Percentiles rank a stretch among this genome's conserved stretches.
Conservation (phyloP, 2,797 vertebrate species). For the Premnoplex brunnescens region DNA sequence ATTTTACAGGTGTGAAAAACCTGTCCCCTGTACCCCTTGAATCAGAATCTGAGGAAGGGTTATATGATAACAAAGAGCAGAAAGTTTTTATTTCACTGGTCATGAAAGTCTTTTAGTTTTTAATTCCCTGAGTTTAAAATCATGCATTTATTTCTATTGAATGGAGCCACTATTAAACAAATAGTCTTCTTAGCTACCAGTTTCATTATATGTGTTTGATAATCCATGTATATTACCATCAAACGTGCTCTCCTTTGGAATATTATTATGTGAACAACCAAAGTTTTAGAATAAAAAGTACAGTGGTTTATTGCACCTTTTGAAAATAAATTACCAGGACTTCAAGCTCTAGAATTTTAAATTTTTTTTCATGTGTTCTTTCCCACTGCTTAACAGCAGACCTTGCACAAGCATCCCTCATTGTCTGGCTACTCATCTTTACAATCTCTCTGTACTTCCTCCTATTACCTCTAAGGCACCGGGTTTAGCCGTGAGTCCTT, state of each 20-base stretch:
- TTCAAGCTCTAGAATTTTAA: background rate
- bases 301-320: background rate
- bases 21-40: background rate
- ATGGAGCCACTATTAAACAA: background rate
- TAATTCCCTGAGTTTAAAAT: background rate
- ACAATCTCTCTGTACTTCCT: background rate
- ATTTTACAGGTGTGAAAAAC: constrained; percentile 37
- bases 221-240: background rate
- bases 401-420: background rate
- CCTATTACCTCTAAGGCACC: background rate
- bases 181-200: background rate
- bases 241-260: background rate
- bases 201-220: background rate
- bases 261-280: background rate
- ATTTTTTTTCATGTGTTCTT: background rate
- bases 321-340: background rate
- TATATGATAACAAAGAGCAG: background rate
- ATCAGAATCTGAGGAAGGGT: background rate
- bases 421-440: constrained; percentile 20
- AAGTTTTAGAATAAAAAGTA: background rate
- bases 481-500: background rate
- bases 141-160: background rate
- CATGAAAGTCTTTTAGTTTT: background rate
- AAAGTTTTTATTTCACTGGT: constrained; percentile 1
- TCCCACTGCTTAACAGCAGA: background rate